A percentile compares a stretch with the other conserved stretches of the same genome.
Conservation (phyloP, 2,797 vertebrate species). For the Smutsia temminckii region DNA sequence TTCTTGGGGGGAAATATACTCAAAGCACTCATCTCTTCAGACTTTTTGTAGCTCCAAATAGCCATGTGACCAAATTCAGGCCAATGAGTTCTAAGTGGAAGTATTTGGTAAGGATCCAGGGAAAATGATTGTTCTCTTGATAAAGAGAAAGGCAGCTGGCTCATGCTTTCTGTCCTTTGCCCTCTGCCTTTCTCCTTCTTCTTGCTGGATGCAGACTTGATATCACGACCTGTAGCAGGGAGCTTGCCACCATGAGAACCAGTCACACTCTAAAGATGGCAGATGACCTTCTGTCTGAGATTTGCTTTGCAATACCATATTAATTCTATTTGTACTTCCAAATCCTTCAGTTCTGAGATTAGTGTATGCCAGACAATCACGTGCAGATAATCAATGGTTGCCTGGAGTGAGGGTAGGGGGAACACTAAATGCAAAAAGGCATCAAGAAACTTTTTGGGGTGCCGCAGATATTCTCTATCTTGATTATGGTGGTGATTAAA, state of each 20-base stretch:
- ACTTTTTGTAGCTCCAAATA: background rate
- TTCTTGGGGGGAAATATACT: background rate
- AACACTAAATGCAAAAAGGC: background rate
- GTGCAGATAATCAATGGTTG: background rate
- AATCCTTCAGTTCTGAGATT: background rate
- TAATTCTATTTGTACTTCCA: background rate
- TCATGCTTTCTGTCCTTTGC: background rate
- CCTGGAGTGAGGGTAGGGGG: background rate
- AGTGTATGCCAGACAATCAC: background rate
- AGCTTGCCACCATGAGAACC: background rate
- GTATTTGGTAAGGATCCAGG: background rate
- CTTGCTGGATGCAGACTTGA: background rate
- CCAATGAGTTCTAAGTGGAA: background rate
- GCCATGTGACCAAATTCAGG: background rate
- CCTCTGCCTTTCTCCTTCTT: background rate
- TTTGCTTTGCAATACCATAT: background rate
- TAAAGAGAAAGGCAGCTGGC: background rate
- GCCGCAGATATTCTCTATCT: background rate
- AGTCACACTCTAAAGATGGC: background rate
- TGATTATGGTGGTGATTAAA: background rate
- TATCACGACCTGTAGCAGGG: background rate
- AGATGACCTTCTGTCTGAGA: background rate
- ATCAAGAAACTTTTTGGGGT: background rate
- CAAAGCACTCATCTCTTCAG: background rate
- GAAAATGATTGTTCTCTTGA: background rate